Base-by-base conservation (phyloP, 2,113 vertebrate species). In the Platanista minor region DNA sequence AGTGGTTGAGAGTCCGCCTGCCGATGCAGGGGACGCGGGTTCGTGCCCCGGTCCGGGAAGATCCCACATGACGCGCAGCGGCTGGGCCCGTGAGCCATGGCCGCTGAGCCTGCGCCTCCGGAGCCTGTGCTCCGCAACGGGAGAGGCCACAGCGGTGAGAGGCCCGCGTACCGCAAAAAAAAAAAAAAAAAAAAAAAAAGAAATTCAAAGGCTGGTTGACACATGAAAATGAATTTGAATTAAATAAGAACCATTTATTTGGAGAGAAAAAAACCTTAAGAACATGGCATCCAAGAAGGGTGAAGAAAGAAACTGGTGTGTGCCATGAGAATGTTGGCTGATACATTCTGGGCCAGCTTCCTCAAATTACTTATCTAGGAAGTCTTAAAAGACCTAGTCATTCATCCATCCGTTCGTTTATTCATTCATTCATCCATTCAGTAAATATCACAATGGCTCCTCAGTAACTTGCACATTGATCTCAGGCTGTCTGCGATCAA, bases 181-280 rank as follows among this genome's bases (percentile, higher is more conserved):
- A n/a, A n/a, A n/a, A n/a, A n/a, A n/a, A n/a, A n/a, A n/a, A n/a
- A n/a, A n/a, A n/a, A 31, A 43, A 74, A 43, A 81, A 72, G n/a
- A 80, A 84, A 72, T 39, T 74, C 52, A 57, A 80, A 84, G 43
- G 3, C 39, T 61, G 25, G 69, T 64, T 74, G 29, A 59, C 11
- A 57, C 0, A n/a, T 57, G 18, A 86, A 86, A 95, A 41, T 33
- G 4, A 77, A 62, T 41, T 57, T 87, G 52, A 69, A 25, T 77
- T 71, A 77, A 95, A 89, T 61, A 95, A 77, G 89, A 20, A 41
- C 11, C 29, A 78, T 31, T 71, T 64, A 46, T 85, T 83, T 81
- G 54, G 4, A 78, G 31, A 67, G 72, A 33, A 52, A 43, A 23
- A 46, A 57, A 33, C 14, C 6, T 41, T 46, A 80, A 90, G 75